Conservation (phyloP, 2,797 vertebrate species). For the Myotis planiceps region DNA sequence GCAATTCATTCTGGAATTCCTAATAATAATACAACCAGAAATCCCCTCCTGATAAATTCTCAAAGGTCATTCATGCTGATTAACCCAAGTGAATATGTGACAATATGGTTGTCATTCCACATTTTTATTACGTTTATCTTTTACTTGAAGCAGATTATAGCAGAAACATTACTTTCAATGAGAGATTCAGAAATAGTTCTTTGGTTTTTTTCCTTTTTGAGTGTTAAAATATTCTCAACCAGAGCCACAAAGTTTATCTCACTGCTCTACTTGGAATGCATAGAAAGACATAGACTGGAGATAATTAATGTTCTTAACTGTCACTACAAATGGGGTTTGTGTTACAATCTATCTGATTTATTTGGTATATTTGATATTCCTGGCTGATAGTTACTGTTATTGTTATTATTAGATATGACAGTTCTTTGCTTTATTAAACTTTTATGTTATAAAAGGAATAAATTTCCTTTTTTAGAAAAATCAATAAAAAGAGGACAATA, state of each 20-base stretch:
- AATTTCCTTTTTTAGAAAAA: background rate
- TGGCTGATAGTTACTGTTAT: background rate
- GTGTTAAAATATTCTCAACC: background rate
- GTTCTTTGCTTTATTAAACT: background rate
- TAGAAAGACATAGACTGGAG: background rate
- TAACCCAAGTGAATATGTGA: background rate
- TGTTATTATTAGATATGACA: background rate
- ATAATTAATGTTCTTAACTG: background rate
- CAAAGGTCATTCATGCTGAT: background rate
- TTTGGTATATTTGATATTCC: background rate
- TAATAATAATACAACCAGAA: background rate
- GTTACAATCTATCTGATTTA: background rate
- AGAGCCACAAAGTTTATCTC: background rate
- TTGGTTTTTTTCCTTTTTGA: background rate
- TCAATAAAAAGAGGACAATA: background rate
- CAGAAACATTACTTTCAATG: background rate
- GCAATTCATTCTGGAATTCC: background rate
- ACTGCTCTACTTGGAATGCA: background rate
- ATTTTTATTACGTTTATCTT: background rate
- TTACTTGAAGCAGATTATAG: background rate
- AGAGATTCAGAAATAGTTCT: background rate
- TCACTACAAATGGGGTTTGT: background rate
- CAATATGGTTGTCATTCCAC: background rate
- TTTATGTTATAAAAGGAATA: constrained; percentile 9
- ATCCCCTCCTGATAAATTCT: background rate